Evolutionary conservation across 2,888 invertebrate genomes (phyloP).

Genomic region (Hybos culiciformis): DNA sequence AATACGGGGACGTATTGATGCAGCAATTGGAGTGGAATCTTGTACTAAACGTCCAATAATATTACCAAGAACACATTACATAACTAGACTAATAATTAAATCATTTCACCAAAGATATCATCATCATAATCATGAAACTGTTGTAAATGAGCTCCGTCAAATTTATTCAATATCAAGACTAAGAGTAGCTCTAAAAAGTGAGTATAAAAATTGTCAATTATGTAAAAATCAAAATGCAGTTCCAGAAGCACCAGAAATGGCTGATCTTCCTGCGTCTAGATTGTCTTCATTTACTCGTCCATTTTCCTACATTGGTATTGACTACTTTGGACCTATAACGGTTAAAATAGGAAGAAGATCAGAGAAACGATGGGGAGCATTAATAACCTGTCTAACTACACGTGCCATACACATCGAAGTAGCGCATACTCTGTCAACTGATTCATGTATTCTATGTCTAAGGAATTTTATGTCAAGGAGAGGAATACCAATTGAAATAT

Average conservation of each 20-base stretch:
- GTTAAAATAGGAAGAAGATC: constrained; percentile 8
- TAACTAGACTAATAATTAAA: constrained; percentile 5
- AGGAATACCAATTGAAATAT: constrained; percentile 8
- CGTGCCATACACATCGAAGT: constrained; percentile 12
- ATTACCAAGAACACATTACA: constrained; percentile 1
- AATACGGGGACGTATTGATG: constrained; percentile 7
- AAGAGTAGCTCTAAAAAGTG: constrained; percentile 6
- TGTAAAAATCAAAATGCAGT: constrained; percentile 12
- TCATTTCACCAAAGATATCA: constrained; percentile 6
- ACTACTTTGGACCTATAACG: constrained; percentile 10
- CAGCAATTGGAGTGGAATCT: constrained; percentile 2
- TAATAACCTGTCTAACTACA: constrained; percentile 14
- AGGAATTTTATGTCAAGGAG: constrained; percentile 10
- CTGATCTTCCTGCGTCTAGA: constrained; percentile 8
- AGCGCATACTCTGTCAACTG: constrained; percentile 17
- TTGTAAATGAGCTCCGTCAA: constrained; percentile 11
- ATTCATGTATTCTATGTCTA: constrained; percentile 11
- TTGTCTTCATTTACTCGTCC: constrained; percentile 8
- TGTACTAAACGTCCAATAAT: constrained; percentile 5
- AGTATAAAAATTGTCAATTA: constrained; percentile 5
- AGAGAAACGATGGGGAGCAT: constrained; percentile 11
- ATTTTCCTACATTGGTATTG: constrained; percentile 9
- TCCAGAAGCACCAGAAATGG: constrained; percentile 10
- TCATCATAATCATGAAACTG: constrained; percentile 5
- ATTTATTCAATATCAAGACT: constrained; percentile 2